Evolutionary conservation across 2,797 vertebrate genomes (phyloP), one percentile per base, ranked within the genome.

Genomic region (Leptoclinus maculatus): DNA sequence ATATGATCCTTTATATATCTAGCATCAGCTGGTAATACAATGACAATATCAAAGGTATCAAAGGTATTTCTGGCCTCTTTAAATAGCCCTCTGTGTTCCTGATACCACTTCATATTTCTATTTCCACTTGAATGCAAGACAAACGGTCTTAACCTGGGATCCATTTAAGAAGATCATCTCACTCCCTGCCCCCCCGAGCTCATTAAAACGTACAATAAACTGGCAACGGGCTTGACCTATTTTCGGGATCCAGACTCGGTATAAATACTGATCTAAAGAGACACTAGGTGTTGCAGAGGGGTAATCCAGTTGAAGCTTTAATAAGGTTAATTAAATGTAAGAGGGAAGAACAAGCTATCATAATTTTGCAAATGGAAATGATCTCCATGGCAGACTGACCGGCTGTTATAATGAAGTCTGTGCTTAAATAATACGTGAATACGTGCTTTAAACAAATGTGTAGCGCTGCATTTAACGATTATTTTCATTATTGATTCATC

Each of bases 61-160:
- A 62, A 88, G 76, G 70, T 84, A 89, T 87, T 79, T 87, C 63
- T 70, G 67, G 57, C 64, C 70, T 77, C 88, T 84, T 83, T 71
- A 82, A 89, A 89, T 88, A 88, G 66, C 54, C 2, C 7, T 39
- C 17, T 39, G 65, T 72, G 76, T 38, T 67, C 27, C 54, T 78
- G 59, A 60, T 64, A 76, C 53, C 65, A 32, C 58, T 67, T 79
- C 25, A 66, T 63, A 49, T 72, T 78, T 77, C 64, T 36, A 60
- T 66, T 76, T 71, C 47, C 56, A 8, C 49, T 69, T 71, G 21
- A 58, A 32, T 13, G 13, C 34, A 39, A 54, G 51, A 51, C 19
- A 67, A 66, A 63, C 7, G 43, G 54, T 56, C 49, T 54, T 41
- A 69, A 66, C 21, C 51, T 32, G 51, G 74, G 74, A 63, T 57